Percentiles rank a stretch among this genome's conserved stretches.
Conservation (phyloP, 2,888 invertebrate species). For the Drosophila siamana region DNA sequence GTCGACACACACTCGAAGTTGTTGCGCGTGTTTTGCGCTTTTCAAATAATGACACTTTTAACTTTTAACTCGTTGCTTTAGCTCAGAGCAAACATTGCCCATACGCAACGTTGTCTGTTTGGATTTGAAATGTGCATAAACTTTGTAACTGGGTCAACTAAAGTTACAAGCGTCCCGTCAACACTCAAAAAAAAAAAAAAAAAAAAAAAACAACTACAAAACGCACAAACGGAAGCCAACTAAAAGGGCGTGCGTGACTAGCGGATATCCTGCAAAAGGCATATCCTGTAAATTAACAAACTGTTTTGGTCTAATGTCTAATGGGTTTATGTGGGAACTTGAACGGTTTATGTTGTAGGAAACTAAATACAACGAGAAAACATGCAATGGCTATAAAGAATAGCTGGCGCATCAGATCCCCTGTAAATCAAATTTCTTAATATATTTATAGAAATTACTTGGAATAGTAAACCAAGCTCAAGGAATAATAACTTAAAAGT, state of each 20-base stretch:
- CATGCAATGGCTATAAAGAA: no score
- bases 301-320: background rate
- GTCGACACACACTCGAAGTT: constrained; percentile 19
- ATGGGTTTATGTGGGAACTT: background rate
- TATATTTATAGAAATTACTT: no score
- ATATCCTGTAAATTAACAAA: background rate
- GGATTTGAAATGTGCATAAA: constrained; percentile 56
- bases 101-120: constrained; percentile 71
- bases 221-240: background rate
- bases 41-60: constrained; percentile 42
- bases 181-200: no score
- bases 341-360: background rate
- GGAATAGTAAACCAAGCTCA: no score
- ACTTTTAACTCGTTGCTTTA: constrained; percentile 37
- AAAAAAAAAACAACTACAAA: no score
- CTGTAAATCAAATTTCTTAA: background rate
- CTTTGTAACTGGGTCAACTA: constrained; percentile 60
- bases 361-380: no score
- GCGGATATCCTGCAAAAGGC: background rate
- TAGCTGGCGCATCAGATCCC: background rate
- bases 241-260: background rate
- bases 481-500: no score
- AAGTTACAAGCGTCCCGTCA: constrained; percentile 34
- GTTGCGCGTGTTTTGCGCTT: constrained; percentile 17
- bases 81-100: constrained; percentile 61